phyloP scores from a whole-genome alignment of 2,888 invertebrate species.

The Chironomus riparius region DNA sequence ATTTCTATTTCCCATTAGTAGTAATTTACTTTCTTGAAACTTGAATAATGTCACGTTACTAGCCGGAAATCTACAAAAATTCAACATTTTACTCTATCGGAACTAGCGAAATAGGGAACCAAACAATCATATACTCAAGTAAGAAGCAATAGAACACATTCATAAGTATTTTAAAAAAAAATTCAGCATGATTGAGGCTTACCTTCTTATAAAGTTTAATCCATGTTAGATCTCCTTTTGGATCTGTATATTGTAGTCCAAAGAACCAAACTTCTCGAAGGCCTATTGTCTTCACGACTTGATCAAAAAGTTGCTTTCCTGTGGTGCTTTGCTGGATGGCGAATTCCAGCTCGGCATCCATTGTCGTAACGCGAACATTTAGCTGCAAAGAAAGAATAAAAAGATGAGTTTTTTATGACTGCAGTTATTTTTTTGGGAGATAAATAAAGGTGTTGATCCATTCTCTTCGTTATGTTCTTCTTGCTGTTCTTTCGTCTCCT shows the following conservation, averaged over 20 bases:
- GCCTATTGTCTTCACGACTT: constrained; percentile 99
- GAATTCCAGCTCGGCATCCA: constrained; percentile 99
- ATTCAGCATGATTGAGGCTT: constrained; percentile 36
- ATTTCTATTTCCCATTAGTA: background rate
- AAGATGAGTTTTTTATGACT: background rate
- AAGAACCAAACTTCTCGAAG: constrained; percentile 99
- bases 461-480: background rate
- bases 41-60: background rate
- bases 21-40: background rate
- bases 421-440: background rate
- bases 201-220: constrained; percentile 99
- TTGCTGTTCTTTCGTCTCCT: background rate
- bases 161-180: background rate
- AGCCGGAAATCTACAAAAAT: background rate
- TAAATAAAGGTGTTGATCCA: background rate
- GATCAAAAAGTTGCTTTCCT: constrained; percentile 99
- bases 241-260: constrained; percentile 97
- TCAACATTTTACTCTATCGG: background rate
- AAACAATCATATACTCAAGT: background rate
- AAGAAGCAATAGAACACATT: background rate
- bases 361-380: constrained; percentile 99
- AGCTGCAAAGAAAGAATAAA: constrained; percentile 53
- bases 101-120: background rate
- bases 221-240: constrained; percentile 97
- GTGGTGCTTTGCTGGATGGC: constrained; percentile 99